phyloP scores from a whole-genome alignment of 2,888 invertebrate genomes.

The Gastracanthus pulcherrimus region DNA sequence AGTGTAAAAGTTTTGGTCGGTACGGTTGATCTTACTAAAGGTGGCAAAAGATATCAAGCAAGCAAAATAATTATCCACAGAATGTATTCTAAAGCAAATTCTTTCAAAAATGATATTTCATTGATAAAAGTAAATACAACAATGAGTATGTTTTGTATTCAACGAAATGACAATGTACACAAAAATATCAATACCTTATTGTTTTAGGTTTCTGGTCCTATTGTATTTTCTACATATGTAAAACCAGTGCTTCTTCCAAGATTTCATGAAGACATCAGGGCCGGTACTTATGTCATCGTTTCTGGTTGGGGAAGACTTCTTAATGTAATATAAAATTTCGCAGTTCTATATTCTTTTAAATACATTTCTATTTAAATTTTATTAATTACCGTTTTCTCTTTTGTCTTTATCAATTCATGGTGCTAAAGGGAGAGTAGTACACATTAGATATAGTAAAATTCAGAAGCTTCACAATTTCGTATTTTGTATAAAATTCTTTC shows the following conservation, averaged over 20 bases:
- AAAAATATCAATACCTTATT: neutral
- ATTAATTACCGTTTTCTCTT: too few species aligned
- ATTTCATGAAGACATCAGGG: neutral
- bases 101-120: slow-evolving; percentile 68
- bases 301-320: slow-evolving; percentile 2
- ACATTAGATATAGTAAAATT: too few species aligned
- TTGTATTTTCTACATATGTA: neutral
- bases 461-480: too few species aligned
- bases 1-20: neutral
- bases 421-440: too few species aligned
- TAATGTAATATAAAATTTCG: neutral
- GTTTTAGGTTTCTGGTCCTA: neutral
- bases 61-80: slow-evolving; percentile 59
- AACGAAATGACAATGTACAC: neutral
- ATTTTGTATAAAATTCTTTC: too few species aligned
- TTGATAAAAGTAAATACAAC: slow-evolving; percentile 66
- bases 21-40: slow-evolving; percentile 11
- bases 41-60: slow-evolving; percentile 41
- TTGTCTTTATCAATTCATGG: too few species aligned
- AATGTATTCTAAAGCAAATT: slow-evolving; percentile 54
- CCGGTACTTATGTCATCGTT: neutral
- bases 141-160: neutral
- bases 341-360: neutral
- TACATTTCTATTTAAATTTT: too few species aligned
- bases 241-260: neutral